phyloP scores from a whole-genome alignment of 2,888 invertebrate species.

The Glomeris marginata region DNA sequence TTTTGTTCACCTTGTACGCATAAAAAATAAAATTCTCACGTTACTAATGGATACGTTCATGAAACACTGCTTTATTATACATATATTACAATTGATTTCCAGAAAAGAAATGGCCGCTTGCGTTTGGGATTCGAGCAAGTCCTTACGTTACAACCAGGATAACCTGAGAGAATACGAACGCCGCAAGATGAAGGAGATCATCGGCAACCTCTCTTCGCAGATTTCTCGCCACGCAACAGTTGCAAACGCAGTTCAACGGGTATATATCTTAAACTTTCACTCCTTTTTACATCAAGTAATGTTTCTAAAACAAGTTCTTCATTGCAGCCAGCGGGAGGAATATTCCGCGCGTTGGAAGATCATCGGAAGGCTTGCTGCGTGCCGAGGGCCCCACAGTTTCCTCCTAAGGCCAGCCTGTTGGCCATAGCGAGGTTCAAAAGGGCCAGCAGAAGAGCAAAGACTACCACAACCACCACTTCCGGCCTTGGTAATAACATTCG shows the following conservation, averaged over 20 bases:
- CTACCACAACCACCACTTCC: too few species aligned
- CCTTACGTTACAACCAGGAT: conserved; percentile 8
- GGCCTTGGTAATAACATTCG: too few species aligned
- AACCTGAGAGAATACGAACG: conserved; percentile 7
- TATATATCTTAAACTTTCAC: too few species aligned
- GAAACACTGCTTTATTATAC: too few species aligned
- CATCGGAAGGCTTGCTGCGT: conserved; percentile 1
- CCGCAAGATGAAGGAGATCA: conserved; percentile 7
- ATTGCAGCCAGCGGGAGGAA: not conserved
- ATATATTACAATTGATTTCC: not conserved
- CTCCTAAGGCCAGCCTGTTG: conserved; percentile 1
- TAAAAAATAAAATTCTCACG: too few species aligned
- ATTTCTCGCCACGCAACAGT: too few species aligned
- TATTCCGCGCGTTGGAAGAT: conserved; percentile 1
- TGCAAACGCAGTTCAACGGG: too few species aligned
- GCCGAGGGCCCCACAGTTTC: not conserved
- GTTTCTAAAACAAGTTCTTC: too few species aligned
- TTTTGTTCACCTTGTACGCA: too few species aligned
- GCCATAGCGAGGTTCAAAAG: conserved; percentile 8
- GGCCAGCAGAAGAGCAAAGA: not conserved
- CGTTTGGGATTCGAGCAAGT: conserved; percentile 5
- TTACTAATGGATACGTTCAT: too few species aligned
- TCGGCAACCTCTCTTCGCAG: not conserved
- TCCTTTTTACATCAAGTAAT: too few species aligned
- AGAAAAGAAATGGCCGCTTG: not conserved